phyloP scores from a whole-genome alignment of 1,140 invertebrate species.

The Aphelenchoides avenae region DNA sequence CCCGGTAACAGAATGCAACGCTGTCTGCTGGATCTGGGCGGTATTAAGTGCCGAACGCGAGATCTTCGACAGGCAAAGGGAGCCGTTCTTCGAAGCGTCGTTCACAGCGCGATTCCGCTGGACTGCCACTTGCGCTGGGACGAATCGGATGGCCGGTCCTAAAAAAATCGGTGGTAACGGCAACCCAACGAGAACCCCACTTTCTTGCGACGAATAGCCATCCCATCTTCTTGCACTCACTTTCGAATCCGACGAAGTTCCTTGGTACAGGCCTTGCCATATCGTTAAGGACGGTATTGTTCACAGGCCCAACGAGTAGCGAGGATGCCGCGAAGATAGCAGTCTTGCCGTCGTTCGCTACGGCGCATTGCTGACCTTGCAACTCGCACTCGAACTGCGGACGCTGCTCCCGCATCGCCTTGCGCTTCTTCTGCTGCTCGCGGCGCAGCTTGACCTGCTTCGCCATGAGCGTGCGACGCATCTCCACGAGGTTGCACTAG shows the following conservation, averaged over 20 bases:
- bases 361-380: constrained; percentile 1
- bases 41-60: too few species aligned
- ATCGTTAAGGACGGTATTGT: background rate
- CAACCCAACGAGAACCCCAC: too few species aligned
- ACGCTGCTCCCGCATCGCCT: constrained; percentile 13
- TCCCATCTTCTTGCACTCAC: too few species aligned
- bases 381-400: constrained; percentile 10
- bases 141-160: too few species aligned
- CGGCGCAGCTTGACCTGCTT: constrained; percentile 46
- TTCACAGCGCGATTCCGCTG: too few species aligned
- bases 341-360: background rate
- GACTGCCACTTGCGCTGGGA: too few species aligned
- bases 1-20: too few species aligned
- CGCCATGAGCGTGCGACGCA: constrained; percentile 40
- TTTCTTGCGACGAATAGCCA: too few species aligned
- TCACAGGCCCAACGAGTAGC: background rate
- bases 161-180: too few species aligned
- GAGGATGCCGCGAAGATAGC: background rate
- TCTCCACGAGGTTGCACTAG: constrained; percentile 43
- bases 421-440: constrained; percentile 41
- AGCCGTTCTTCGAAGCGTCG: too few species aligned
- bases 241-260: background rate
- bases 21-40: too few species aligned
- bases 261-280: background rate
- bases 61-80: too few species aligned